These are phyloP conservation scores for Luidia sarsii DNA, from an alignment of 53 echinoderm and acorn worm species.

Conservation along the genomic window DNA sequence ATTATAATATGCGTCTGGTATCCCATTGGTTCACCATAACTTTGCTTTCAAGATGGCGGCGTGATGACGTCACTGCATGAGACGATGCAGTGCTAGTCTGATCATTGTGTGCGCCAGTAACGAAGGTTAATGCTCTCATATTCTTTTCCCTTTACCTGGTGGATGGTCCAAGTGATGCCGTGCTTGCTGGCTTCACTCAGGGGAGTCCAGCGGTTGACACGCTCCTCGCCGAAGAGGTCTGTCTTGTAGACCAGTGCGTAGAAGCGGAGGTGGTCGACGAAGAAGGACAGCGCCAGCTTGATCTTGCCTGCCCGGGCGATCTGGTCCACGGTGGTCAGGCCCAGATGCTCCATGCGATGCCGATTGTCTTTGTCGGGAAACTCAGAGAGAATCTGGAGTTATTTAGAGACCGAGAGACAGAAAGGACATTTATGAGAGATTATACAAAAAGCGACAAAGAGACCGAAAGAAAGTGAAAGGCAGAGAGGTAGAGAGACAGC, in stretches of 20 bases:
- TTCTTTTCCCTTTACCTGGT: slow-evolving; percentile 40
- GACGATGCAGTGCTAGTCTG: background rate
- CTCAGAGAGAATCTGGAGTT: slow-evolving; percentile 14
- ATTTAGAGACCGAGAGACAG: background rate
- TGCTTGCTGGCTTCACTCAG: slow-evolving; percentile 45
- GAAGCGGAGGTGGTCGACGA: slow-evolving; percentile 67
- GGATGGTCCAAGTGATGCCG: slow-evolving; percentile 58
- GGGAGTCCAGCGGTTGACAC: slow-evolving; percentile 66
- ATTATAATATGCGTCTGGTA: no score
- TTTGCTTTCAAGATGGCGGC: no score
- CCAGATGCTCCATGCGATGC: slow-evolving; percentile 69
- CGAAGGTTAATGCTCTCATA: no score
- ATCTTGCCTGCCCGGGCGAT: slow-evolving; percentile 50
- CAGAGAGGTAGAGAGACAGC: no score
- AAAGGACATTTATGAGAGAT: no score
- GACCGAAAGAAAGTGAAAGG: no score
- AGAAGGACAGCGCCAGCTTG: slow-evolving; percentile 56
- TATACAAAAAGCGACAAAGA: no score
- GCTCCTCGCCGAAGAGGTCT: slow-evolving; percentile 56
- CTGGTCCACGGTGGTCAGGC: slow-evolving; percentile 57
- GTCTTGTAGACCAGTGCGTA: slow-evolving; percentile 65
- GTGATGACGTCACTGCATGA: background rate
- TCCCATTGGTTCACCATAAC: background rate
- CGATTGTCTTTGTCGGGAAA: slow-evolving; percentile 38
- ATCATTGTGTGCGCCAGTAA: no score